Percentiles rank a stretch among this genome's conserved stretches.
Evolutionary conservation across 37 sponge, comb jelly and placozoan species (phyloP).

Genomic region (Ianthella basta): DNA sequence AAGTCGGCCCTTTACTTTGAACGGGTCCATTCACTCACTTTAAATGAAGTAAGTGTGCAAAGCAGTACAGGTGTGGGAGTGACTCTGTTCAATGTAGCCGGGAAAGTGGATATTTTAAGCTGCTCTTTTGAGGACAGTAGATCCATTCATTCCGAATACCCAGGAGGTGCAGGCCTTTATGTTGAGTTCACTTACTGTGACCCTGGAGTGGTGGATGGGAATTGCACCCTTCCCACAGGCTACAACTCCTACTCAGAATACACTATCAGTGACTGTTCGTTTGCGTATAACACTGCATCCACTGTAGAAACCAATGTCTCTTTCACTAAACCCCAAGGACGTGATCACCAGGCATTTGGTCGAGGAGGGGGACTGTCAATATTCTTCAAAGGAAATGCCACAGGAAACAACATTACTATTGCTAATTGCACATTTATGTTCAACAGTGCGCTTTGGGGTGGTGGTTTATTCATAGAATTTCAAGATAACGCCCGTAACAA

Average conservation of each 20-base stretch:
- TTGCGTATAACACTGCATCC: conserved; percentile 33
- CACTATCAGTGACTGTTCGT: conserved; percentile 38
- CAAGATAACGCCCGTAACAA: conserved; percentile 45
- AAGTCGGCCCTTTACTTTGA: conserved; percentile 39
- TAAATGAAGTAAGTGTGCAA: conserved; percentile 28
- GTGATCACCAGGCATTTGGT: conserved; percentile 43
- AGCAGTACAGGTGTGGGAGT: conserved; percentile 27
- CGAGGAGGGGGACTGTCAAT: conserved; percentile 66
- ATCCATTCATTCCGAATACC: not conserved
- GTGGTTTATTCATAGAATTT: conserved; percentile 48
- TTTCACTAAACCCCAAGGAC: conserved; percentile 15
- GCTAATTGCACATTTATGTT: conserved; percentile 10
- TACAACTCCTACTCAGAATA: conserved; percentile 10
- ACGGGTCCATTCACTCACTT: conserved; percentile 14
- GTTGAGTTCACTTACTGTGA: conserved; percentile 62
- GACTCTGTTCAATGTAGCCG: conserved; percentile 46
- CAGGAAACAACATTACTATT: conserved; percentile 20
- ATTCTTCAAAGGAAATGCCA: conserved; percentile 43
- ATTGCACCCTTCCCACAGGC: not conserved
- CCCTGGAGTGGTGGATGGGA: conserved; percentile 39
- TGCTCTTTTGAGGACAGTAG: conserved; percentile 36
- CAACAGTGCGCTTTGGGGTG: conserved; percentile 49
- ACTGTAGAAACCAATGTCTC: not conserved
- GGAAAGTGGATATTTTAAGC: conserved; percentile 11
- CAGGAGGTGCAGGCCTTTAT: conserved; percentile 59